These are phyloP conservation scores for Diarsia brunnea DNA, from an alignment of 2,888 invertebrate genomes.

Conservation along the genomic window DNA sequence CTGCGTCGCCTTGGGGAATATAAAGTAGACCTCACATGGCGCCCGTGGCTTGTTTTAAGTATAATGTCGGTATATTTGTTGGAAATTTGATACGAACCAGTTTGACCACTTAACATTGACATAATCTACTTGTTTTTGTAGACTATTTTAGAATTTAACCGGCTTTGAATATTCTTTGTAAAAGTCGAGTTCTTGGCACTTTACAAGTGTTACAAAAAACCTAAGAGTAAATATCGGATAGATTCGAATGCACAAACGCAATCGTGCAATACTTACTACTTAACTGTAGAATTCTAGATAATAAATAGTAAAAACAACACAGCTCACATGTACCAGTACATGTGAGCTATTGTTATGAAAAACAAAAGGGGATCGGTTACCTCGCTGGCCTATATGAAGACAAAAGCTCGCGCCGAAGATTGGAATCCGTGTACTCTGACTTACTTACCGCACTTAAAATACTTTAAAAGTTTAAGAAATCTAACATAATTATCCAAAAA, in stretches of 20 bases:
- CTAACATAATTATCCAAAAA: background rate
- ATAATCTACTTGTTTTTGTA: constrained; percentile 35
- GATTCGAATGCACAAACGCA: background rate
- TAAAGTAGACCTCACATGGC: constrained; percentile 68
- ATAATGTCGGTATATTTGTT: constrained; percentile 32
- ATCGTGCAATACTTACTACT: background rate
- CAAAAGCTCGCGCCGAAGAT: constrained; percentile 28
- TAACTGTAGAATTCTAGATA: background rate
- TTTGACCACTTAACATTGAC: constrained; percentile 45
- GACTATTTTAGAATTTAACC: background rate
- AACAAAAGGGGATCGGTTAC: constrained; percentile 25
- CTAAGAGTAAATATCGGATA: background rate
- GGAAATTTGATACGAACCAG: constrained; percentile 56
- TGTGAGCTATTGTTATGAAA: constrained; percentile 29
- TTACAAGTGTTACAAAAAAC: background rate
- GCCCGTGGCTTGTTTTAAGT: constrained; percentile 40
- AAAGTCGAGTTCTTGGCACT: background rate
- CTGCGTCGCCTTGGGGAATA: constrained; percentile 53
- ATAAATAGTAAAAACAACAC: background rate
- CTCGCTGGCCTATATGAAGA: constrained; percentile 18
- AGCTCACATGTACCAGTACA: background rate
- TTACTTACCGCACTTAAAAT: background rate
- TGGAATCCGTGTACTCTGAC: background rate
- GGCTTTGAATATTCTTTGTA: constrained; percentile 3
- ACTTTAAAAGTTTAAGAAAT: background rate